Evolutionary conservation across 2,113 vertebrate genomes (phyloP).

Genomic region (Melanostigma gelatinosum): DNA sequence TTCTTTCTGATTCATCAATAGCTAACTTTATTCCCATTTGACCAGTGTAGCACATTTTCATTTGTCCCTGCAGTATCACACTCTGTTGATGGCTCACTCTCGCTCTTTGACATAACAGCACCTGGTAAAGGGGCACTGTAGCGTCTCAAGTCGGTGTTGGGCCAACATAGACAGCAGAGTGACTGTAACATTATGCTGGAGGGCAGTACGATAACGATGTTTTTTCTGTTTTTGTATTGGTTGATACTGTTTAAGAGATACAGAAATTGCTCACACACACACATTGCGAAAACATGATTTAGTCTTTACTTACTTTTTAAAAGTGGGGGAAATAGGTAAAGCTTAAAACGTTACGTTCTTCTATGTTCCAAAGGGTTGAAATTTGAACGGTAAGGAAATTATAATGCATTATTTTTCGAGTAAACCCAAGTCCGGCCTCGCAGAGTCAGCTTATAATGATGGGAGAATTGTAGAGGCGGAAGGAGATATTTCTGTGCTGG

Average conservation of each 20-base stretch:
- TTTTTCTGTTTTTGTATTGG: background rate
- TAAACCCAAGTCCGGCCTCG: conserved; percentile 25
- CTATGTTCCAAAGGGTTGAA: background rate
- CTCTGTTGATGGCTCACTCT: conserved; percentile 11
- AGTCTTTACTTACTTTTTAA: background rate
- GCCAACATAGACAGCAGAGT: background rate
- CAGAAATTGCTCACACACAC: background rate
- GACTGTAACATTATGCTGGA: background rate
- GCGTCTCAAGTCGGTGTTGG: background rate
- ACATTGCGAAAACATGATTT: background rate
- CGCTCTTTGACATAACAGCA: conserved; percentile 2
- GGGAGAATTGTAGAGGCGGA: conserved; percentile 5
- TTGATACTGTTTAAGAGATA: background rate
- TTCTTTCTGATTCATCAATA: background rate
- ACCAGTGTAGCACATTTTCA: background rate
- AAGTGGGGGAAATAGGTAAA: background rate
- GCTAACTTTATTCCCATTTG: background rate
- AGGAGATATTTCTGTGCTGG: conserved; percentile 6
- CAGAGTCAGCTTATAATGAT: conserved; percentile 32
- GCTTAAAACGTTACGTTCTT: background rate
- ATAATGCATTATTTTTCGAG: conserved; percentile 8
- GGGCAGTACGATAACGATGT: background rate
- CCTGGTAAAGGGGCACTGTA: background rate
- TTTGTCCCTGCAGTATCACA: conserved; percentile 15
- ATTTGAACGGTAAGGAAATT: conserved; percentile 14